Evolutionary conservation across 2,888 invertebrate species (phyloP), one percentile per base, ranked within the genome.

Genomic region (Synanthedon andrenaeformis): DNA sequence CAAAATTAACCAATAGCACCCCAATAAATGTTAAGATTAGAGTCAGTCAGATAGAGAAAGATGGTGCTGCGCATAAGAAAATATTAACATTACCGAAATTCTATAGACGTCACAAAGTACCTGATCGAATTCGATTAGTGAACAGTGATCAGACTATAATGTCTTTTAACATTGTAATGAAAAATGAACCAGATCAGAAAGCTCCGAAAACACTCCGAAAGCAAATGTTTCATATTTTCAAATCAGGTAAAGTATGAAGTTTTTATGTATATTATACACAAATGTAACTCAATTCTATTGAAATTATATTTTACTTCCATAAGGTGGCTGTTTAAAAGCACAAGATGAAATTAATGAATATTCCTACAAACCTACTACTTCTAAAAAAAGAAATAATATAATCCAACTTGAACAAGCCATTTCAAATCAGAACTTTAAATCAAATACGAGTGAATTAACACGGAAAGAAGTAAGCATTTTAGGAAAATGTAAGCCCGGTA

Each of bases 401-500:
- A 35, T 8, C 10, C 8, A 35, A 35, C 8, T 35, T 8, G 0
- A 35, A 35, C 8, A 6, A 35, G 23, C 56, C 62, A 57, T 61
- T 50, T 51, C 65, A 28, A 64, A 60, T 55, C 64, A 65, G 53
- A 45, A 45, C n/a, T 45, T 45, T 3, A n/a, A n/a, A 45, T 45
- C 14, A 12, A 35, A 10, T 35, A 63, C 51, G 58, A 62, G 12
- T 59, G 75, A 45, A 62, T 62, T 2, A 73, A 74, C 56, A 12
- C 63, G 56, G 53, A 63, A 57, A 52, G 65, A 70, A 42, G 73
- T 68, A 59, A 59, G 59, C 49, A 69, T 82, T 55, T 73, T 85
- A 55, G 82, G 84, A 56, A 80, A 70, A 64, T 84, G 81, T 59
- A 86, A 83, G 68, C 80, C 79, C 71, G 86, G 86, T 78, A 69